phyloP scores from a whole-genome alignment of 2,888 invertebrate species.

The Tetragonula carbonaria region DNA sequence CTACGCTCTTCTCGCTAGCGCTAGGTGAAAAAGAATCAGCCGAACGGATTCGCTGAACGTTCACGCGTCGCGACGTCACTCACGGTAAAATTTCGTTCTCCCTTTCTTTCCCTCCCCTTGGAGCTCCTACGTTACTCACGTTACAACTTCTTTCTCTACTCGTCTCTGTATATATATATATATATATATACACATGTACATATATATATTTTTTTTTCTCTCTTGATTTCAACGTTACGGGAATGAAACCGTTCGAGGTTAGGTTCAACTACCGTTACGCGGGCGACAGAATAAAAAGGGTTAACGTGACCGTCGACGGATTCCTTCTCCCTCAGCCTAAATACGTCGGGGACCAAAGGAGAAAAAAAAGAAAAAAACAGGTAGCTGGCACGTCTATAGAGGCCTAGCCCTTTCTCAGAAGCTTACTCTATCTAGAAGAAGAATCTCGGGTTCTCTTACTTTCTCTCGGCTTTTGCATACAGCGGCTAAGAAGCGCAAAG shows the following conservation, averaged over 20 bases:
- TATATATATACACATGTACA: too few species aligned
- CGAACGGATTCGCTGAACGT: constrained; percentile 38
- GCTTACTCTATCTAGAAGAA: constrained; percentile 20
- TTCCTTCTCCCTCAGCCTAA: constrained; percentile 58
- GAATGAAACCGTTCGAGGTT: not conserved
- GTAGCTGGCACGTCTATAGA: constrained; percentile 43
- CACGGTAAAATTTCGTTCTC: not conserved
- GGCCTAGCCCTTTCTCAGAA: constrained; percentile 32
- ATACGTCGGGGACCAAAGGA: constrained; percentile 13
- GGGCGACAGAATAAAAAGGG: not conserved
- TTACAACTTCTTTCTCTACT: too few species aligned
- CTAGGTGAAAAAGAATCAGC: constrained; percentile 58
- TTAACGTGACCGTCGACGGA: constrained; percentile 49
- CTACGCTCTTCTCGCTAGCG: constrained; percentile 57
- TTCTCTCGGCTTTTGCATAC: constrained; percentile 31
- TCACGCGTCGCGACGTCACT: not conserved
- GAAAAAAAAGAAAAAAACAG: too few species aligned
- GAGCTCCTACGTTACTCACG: too few species aligned
- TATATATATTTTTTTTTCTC: too few species aligned
- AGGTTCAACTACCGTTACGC: too few species aligned
- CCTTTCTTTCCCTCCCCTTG: not conserved
- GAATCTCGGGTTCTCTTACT: constrained; percentile 7
- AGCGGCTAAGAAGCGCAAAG: constrained; percentile 59
- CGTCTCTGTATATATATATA: too few species aligned
- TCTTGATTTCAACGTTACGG: not conserved